A percentile compares a stretch with the other conserved stretches of the same genome.
phyloP scores from a whole-genome alignment of 2,888 invertebrate species.

The Pecten maximus region DNA sequence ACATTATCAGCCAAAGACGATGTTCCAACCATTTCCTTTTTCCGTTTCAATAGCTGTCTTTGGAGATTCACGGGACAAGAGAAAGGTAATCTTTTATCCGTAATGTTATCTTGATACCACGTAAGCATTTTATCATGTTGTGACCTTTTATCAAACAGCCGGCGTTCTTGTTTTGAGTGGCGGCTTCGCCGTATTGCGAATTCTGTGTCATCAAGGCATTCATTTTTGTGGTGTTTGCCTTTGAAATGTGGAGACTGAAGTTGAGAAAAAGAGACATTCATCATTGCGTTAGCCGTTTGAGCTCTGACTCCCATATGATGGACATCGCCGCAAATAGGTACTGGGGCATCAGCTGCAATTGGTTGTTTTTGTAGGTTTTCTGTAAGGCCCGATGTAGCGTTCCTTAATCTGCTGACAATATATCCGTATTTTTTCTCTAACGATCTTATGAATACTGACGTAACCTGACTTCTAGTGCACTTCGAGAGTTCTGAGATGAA shows the following conservation, averaged over 20 bases:
- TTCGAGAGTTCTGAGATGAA: constrained; percentile 27
- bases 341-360: background rate
- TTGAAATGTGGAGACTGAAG: background rate
- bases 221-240: background rate
- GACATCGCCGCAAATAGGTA: background rate
- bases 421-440: constrained; percentile 38
- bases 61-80: too few relatives aligned
- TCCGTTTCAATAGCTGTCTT: too few relatives aligned
- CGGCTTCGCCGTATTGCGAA: background rate
- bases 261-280: background rate
- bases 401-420: background rate
- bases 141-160: background rate
- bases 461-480: background rate
- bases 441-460: constrained; percentile 26
- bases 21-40: too few relatives aligned
- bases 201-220: background rate
- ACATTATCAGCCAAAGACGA: too few relatives aligned
- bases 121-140: background rate
- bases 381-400: background rate
- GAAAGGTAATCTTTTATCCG: background rate
- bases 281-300: background rate
- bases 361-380: background rate
- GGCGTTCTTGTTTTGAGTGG: background rate
- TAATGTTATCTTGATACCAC: background rate
- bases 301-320: background rate